Evolutionary conservation across 2,888 invertebrate genomes (phyloP).

Genomic region (Pseudolycoriella hygida): DNA sequence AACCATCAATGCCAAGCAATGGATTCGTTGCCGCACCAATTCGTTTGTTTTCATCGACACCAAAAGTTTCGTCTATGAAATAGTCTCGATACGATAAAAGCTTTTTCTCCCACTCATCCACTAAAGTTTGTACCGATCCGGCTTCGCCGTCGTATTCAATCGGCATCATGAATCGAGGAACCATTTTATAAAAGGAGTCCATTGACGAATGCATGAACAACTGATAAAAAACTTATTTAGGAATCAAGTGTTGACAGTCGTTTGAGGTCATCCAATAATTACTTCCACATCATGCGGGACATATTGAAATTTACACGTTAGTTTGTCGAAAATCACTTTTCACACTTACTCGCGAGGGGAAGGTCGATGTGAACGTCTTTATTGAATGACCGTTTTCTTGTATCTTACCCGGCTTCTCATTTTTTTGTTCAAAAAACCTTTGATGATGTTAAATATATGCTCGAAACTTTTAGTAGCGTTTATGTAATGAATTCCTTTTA

Average conservation of each 20-base stretch:
- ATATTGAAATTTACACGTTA: too few species aligned
- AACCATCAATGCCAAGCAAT: constrained; percentile 25
- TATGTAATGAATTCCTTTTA: neutral
- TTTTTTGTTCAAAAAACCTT: neutral
- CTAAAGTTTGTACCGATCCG: constrained; percentile 28
- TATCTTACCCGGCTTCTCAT: neutral
- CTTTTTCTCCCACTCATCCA: constrained; percentile 23
- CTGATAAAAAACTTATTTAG: too few species aligned
- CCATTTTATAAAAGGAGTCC: constrained; percentile 30
- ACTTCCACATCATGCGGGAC: too few species aligned
- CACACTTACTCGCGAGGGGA: too few species aligned
- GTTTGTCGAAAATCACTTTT: too few species aligned
- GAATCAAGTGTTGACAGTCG: too few species aligned
- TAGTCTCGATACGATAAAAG: constrained; percentile 20
- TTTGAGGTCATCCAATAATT: too few species aligned
- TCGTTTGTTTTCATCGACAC: constrained; percentile 20
- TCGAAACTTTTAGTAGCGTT: neutral
- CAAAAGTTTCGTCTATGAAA: constrained; percentile 21
- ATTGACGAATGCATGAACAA: neutral
- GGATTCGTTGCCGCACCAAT: constrained; percentile 16
- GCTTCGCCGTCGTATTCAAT: constrained; percentile 46
- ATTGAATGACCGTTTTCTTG: too few species aligned
- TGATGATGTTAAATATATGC: neutral
- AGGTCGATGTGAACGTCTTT: too few species aligned
- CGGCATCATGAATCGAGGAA: constrained; percentile 41